phyloP scores from a whole-genome alignment of 1,140 invertebrate genomes.

The Watersipora subatra region DNA sequence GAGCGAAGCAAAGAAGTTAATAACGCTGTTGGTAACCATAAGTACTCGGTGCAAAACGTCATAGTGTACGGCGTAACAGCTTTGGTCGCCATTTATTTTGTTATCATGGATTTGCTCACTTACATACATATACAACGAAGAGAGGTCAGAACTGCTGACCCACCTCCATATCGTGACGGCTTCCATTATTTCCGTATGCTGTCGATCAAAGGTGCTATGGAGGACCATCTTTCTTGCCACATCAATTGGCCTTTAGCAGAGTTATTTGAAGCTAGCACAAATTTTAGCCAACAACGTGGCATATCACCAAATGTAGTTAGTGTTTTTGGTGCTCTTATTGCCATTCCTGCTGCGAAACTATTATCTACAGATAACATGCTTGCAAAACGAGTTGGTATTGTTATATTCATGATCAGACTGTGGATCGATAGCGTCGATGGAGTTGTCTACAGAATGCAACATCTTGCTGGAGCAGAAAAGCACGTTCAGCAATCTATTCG shows the following conservation, averaged over 20 bases:
- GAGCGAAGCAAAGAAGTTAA: too few relatives aligned
- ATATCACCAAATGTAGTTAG: slow-evolving; percentile 34
- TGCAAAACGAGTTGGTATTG: slow-evolving; percentile 23
- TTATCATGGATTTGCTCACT: too few relatives aligned
- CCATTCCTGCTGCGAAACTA: slow-evolving; percentile 24
- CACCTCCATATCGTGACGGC: background rate
- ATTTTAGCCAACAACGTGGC: slow-evolving; percentile 31
- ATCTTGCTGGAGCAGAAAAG: slow-evolving; percentile 12
- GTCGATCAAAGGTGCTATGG: slow-evolving; percentile 32
- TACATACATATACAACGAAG: too few relatives aligned
- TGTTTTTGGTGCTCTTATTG: slow-evolving; percentile 23
- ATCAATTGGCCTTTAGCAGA: slow-evolving; percentile 26
- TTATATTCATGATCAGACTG: slow-evolving; percentile 25
- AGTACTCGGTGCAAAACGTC: too few relatives aligned
- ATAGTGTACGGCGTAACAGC: too few relatives aligned
- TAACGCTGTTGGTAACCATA: too few relatives aligned
- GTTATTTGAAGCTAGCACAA: slow-evolving; percentile 23
- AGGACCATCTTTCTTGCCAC: slow-evolving; percentile 27
- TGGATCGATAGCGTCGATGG: slow-evolving; percentile 34
- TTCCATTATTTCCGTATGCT: slow-evolving; percentile 27
- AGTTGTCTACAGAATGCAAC: slow-evolving; percentile 20
- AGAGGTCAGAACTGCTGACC: too few relatives aligned
- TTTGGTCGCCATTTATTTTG: too few relatives aligned
- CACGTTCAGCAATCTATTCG: slow-evolving; percentile 22
- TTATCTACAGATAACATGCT: slow-evolving; percentile 24